A percentile compares a stretch with the other conserved stretches of the same genome.
Evolutionary conservation across 1,140 invertebrate species (phyloP).

Genomic region (Hesperophylax magnus): DNA sequence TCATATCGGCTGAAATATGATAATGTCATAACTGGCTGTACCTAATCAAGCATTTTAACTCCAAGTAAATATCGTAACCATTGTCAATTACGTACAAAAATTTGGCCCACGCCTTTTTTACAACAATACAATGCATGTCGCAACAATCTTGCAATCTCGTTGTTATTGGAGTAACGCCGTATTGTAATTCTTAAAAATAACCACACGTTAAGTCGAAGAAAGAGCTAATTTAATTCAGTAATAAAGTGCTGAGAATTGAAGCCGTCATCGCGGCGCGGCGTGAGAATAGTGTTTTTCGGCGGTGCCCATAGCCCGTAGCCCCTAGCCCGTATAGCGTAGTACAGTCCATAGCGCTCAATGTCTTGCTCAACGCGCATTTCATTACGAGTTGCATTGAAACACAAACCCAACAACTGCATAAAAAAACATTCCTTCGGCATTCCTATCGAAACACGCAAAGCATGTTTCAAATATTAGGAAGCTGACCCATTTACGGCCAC

Average conservation of each 20-base stretch:
- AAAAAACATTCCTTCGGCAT: slow-evolving; percentile 29
- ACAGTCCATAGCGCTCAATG: background rate
- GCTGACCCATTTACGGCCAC: slow-evolving; percentile 21
- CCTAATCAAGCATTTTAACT: slow-evolving; percentile 26
- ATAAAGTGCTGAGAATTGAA: slow-evolving; percentile 10
- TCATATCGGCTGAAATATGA: slow-evolving; percentile 1
- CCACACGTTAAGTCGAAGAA: slow-evolving; percentile 4
- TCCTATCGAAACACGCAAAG: slow-evolving; percentile 19
- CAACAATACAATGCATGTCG: slow-evolving; percentile 25
- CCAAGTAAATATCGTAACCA: slow-evolving; percentile 22
- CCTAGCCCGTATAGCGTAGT: no score
- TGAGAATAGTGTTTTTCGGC: slow-evolving; percentile 22
- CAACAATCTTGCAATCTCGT: background rate
- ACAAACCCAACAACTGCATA: background rate
- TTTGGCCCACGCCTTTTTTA: slow-evolving; percentile 33
- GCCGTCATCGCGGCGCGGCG: background rate
- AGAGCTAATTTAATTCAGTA: background rate
- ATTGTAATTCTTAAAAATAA: slow-evolving; percentile 14
- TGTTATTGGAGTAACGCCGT: slow-evolving; percentile 15
- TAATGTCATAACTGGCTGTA: background rate
- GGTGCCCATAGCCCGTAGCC: background rate
- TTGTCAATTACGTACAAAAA: slow-evolving; percentile 27
- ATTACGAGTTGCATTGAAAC: background rate
- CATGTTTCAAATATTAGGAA: slow-evolving; percentile 31
- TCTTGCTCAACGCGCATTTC: slow-evolving; percentile 1